phyloP scores from a whole-genome alignment of 2,888 invertebrate genomes.

The Andrena fulva region DNA sequence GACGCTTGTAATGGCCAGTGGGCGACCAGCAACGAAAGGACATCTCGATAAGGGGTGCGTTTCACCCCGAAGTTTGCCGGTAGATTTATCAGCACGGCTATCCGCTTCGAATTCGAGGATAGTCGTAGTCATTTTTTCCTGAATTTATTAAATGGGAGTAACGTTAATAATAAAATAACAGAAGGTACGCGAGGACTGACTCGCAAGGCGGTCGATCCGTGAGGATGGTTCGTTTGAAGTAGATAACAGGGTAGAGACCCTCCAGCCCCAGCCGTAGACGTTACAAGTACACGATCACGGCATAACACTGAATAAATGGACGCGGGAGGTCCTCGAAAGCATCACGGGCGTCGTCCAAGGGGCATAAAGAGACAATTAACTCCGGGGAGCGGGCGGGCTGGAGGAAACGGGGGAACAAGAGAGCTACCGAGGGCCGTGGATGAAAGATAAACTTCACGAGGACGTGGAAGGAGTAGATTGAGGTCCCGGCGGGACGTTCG shows the following conservation, averaged over 20 bases:
- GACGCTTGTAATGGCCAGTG: neutral
- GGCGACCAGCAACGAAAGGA: neutral
- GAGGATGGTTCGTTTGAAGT: neutral
- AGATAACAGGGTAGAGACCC: neutral
- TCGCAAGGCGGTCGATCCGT: no score
- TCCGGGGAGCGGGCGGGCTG: constrained; percentile 19
- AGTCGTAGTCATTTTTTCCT: no score
- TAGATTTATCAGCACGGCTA: constrained; percentile 13
- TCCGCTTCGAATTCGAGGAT: no score
- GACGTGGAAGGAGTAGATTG: constrained; percentile 21
- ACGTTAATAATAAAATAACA: no score
- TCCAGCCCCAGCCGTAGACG: neutral
- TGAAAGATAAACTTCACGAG: constrained; percentile 49
- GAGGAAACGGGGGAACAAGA: constrained; percentile 10
- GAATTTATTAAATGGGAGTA: no score
- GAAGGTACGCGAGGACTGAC: no score
- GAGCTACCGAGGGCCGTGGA: constrained; percentile 19
- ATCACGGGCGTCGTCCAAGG: constrained; percentile 33
- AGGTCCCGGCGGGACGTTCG: constrained; percentile 47
- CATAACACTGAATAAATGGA: constrained; percentile 6
- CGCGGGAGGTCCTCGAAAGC: constrained; percentile 10
- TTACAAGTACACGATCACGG: neutral
- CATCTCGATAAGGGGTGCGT: neutral
- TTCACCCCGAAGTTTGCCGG: neutral
- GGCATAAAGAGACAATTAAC: constrained; percentile 55